phyloP scores from a whole-genome alignment of 2,797 vertebrate genomes.

The Margarornis squamiger region DNA sequence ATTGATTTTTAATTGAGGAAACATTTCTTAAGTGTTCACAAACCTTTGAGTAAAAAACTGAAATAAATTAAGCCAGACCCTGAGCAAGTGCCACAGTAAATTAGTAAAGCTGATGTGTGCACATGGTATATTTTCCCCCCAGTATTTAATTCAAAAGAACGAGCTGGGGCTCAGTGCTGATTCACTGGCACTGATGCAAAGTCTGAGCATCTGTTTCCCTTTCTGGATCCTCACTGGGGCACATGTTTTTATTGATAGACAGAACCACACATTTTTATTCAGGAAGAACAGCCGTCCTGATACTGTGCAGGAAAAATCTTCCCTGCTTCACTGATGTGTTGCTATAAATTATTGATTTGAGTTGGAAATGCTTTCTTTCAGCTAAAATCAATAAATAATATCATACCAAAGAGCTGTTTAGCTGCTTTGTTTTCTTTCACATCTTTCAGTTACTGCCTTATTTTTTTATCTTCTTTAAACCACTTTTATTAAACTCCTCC shows the following conservation, averaged over 20 bases:
- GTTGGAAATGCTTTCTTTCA: conserved; percentile 61
- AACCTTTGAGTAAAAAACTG: conserved; percentile 51
- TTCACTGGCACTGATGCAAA: conserved; percentile 38
- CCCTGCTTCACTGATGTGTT: conserved; percentile 8
- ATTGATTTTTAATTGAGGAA: conserved; percentile 73
- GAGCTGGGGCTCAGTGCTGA: neutral
- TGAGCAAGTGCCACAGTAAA: conserved; percentile 32
- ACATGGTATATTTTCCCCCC: neutral
- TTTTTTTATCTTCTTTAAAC: conserved; percentile 21
- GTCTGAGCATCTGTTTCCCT: conserved; percentile 33
- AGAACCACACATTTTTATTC: conserved; percentile 58
- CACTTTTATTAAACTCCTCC: conserved; percentile 8
- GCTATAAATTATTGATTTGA: conserved; percentile 66
- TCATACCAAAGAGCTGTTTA: conserved; percentile 56
- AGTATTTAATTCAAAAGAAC: conserved; percentile 53
- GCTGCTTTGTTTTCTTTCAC: conserved; percentile 53
- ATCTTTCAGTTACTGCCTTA: neutral
- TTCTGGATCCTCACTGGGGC: conserved; percentile 45
- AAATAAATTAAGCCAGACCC: conserved; percentile 40
- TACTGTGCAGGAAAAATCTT: conserved; percentile 38
- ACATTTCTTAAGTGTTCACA: conserved; percentile 56
- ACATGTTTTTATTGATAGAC: conserved; percentile 27
- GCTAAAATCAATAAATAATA: conserved; percentile 72
- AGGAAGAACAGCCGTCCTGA: conserved; percentile 11
- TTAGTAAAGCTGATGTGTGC: conserved; percentile 3